Evolutionary conservation across 92 coral and sea anemone species (phyloP), one percentile per base, ranked within the genome.

Genomic region (Virgularia gustaviana): DNA sequence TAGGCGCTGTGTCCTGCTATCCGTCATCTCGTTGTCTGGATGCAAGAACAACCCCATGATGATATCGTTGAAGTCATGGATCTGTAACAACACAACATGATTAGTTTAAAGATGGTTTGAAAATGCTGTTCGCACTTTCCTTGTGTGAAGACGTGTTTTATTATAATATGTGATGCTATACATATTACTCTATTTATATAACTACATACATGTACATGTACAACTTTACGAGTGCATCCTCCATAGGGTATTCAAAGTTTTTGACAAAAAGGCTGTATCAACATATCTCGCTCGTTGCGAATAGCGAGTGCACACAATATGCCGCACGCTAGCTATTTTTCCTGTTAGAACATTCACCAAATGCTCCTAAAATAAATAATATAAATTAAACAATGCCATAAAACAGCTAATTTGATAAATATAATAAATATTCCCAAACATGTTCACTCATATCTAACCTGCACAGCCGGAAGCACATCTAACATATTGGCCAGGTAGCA

Each of bases 291-390:
- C 43, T 33, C 66, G 45, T 35, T 47, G 34, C 10, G 66, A 60
- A 35, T 60, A 35, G 16, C 37, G 34, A 6, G 66, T 60, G 43
- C 66, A 60, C 28, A 60, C 8, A 2, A 60, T 31, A 18, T 60
- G 66, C 1, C 66, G 43, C 34, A 60, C 19, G 45, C 66, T 60
- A 2, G 66, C 66, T 15, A 60, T n/a, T 10, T 35, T 35, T 35
- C 37, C 66, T 2, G 66, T 16, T 2, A 60, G 43, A 60, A 60
- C 66, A 33, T 60, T 60, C 23, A 27, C 43, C 20, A 60, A 60
- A 60, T 60, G 66, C 12, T 31, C 32, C 43, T 60, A 60, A 32
- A 32, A 33, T 4, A 13, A n/a, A 6, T 12, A 19, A 55, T 55
- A 36, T 7, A 15, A 1, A 47, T 13, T 43, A 4, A 43, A 43